Percentiles rank a stretch among this genome's conserved stretches.
Evolutionary conservation across 2,797 vertebrate species (phyloP).

Genomic region (Chloroceryle inda): DNA sequence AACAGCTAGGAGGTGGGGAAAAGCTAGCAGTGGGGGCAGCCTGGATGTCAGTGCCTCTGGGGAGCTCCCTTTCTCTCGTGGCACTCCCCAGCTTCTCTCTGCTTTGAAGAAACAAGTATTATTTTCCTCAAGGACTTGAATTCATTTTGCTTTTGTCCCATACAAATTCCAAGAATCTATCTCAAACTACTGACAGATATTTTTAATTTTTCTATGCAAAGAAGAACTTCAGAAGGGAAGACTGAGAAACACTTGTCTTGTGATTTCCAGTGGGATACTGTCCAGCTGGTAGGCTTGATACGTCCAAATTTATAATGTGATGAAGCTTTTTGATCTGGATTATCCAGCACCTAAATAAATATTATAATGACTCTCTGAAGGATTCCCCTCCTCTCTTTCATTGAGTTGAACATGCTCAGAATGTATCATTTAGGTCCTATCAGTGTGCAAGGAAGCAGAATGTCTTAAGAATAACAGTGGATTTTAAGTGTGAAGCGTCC

Average conservation of each 20-base stretch:
- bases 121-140: neutral
- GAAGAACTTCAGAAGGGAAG: neutral
- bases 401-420: neutral
- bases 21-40: neutral
- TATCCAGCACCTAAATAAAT: neutral
- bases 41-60: neutral
- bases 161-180: neutral
- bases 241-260: neutral
- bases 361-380: neutral
- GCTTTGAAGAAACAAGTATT: neutral
- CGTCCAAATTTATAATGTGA: neutral
- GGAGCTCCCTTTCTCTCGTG: neutral
- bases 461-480: accelerated
- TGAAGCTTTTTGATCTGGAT: neutral
- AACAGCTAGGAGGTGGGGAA: neutral
- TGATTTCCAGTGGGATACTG: neutral
- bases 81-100: neutral
- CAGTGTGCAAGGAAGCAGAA: neutral
- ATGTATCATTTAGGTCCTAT: accelerated
- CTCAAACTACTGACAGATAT: neutral
- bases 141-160: neutral
- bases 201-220: neutral
- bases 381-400: neutral
- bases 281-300: neutral
- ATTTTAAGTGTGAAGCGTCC: neutral